These are phyloP conservation scores for Melanotaenia parkinsoni DNA, from an alignment of 2,797 vertebrate species.

Conservation along the genomic window DNA sequence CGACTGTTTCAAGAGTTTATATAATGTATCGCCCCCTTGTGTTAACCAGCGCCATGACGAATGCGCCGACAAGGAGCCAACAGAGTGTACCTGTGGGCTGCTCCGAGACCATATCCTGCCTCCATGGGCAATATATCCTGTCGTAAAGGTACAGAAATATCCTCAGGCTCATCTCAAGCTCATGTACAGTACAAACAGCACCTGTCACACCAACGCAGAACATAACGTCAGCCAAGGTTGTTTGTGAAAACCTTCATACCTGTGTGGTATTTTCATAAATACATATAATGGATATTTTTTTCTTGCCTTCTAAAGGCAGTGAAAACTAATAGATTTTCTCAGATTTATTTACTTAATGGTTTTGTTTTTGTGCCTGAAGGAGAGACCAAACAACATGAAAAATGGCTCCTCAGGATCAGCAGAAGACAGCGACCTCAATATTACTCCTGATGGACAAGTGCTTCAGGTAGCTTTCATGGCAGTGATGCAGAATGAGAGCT, in stretches of 20 bases:
- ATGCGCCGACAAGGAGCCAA: slow-evolving; percentile 83
- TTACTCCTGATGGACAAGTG: slow-evolving; percentile 89
- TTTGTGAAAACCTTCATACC: slow-evolving; percentile 17
- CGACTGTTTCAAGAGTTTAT: slow-evolving; percentile 10
- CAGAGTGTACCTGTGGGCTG: slow-evolving; percentile 86
- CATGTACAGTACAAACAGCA: slow-evolving; percentile 33
- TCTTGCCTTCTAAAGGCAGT: background rate
- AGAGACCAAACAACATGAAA: slow-evolving; percentile 85
- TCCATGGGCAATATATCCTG: slow-evolving; percentile 91
- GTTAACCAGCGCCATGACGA: slow-evolving; percentile 88
- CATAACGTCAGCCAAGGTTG: slow-evolving; percentile 26
- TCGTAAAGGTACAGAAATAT: slow-evolving; percentile 85
- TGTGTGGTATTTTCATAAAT: slow-evolving; percentile 19
- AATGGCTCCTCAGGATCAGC: slow-evolving; percentile 69
- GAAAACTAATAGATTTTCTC: slow-evolving; percentile 1
- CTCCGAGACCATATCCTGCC: slow-evolving; percentile 92
- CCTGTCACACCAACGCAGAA: slow-evolving; percentile 38
- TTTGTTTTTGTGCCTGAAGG: slow-evolving; percentile 70
- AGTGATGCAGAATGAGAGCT: slow-evolving; percentile 4
- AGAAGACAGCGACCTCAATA: slow-evolving; percentile 84
- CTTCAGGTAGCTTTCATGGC: slow-evolving; percentile 83
- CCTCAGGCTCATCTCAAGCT: slow-evolving; percentile 17
- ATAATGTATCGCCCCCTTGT: slow-evolving; percentile 30
- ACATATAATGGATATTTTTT: slow-evolving; percentile 11
- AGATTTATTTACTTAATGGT: slow-evolving; percentile 1